Evolutionary conservation across 2,113 vertebrate species (phyloP).

Genomic region (Passer domesticus): DNA sequence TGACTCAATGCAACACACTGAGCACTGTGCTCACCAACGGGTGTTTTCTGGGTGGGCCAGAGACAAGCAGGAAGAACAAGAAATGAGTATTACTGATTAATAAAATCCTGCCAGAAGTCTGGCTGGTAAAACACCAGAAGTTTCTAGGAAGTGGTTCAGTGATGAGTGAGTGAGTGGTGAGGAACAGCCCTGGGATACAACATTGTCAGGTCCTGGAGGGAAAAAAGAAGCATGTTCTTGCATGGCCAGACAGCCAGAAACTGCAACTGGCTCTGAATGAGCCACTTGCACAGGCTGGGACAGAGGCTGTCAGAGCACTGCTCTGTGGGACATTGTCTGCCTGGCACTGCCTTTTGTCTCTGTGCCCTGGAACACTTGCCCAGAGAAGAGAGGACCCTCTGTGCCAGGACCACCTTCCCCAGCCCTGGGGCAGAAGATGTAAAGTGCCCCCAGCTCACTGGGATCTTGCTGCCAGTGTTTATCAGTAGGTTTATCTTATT

Average conservation of each 20-base stretch:
- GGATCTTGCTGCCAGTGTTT: background rate
- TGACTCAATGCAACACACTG: fast-evolving
- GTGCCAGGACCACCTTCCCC: background rate
- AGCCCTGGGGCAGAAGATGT: fast-evolving
- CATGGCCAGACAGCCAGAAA: background rate
- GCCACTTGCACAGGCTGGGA: background rate
- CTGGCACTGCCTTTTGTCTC: background rate
- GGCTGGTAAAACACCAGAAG: background rate
- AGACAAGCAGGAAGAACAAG: background rate
- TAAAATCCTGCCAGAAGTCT: background rate
- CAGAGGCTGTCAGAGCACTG: background rate
- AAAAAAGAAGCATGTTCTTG: background rate
- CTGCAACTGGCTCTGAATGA: background rate
- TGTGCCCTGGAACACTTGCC: fast-evolving
- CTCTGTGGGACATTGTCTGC: conserved; percentile 8
- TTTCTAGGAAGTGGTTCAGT: background rate
- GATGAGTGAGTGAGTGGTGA: fast-evolving
- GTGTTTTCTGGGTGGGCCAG: background rate
- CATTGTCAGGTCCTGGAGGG: fast-evolving
- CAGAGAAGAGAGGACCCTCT: background rate
- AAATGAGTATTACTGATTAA: background rate
- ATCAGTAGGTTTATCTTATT: background rate
- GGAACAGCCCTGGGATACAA: fast-evolving
- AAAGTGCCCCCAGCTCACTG: background rate
- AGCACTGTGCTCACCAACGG: fast-evolving